Base-by-base conservation (phyloP, 2,113 vertebrate genomes). In the Peromyscus polionotus region DNA sequence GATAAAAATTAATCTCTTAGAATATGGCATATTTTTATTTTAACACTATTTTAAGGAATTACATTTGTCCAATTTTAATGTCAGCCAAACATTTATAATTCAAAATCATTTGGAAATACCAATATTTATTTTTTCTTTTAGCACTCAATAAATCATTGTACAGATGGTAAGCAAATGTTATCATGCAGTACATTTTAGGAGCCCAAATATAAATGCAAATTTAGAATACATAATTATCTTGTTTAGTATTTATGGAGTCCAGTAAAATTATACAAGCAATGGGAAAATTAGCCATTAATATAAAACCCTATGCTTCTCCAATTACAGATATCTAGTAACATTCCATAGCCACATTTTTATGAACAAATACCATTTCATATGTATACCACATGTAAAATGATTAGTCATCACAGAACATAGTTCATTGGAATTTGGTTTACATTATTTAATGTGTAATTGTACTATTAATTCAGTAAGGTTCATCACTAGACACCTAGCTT, bases 21-120 rank as follows among this genome's bases (percentile, higher is more conserved):
- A 80, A 33, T 12, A 68, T 16, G 65, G 39, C 10, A 33, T 1
- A 59, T 92, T 4, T 57, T 86, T 54, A 75, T 88, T 77, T 85
- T 96, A 96, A 87, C 24, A 12, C 4, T 80, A 0, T 39, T 76
- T 28, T 19, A 80, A 90, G 73, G 20, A 75, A 42, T 75, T 12
- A 0, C 20, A 83, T 48, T 92, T 93, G 79, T 85, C 17, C 7
- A 12, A 79, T 79, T 96, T 91, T n/a, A 91, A 77, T 77, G 95
- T 87, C 48, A 73, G 19, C 31, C 11, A 54, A 72, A 70, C 1
- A 33, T 90, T 13, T 93, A 1, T 81, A 94, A 80, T 14, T 75
- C 1, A 72, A 90, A 81, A 68, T 19, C 7, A 95, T 36, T 76
- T 45, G 51, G 81, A 91, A 96, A 65, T 24, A 88, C 11, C 20